A percentile compares a stretch with the other conserved stretches of the same genome.
Conservation (phyloP, 92 coral and sea anemone genomes). For the Chrysogorgia sp. region DNA sequence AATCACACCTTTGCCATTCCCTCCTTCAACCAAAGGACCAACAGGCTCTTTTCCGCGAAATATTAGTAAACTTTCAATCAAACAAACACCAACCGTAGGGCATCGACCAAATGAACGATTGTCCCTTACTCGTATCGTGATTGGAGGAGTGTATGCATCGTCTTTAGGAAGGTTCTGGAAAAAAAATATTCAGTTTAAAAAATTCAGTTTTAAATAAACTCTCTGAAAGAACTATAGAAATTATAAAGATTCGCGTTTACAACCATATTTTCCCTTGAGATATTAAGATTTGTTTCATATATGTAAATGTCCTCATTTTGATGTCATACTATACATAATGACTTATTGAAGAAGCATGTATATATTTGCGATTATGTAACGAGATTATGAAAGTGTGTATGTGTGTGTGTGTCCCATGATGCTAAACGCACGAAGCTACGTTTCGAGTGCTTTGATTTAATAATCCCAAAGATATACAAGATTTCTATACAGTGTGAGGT, state of each 20-base stretch:
- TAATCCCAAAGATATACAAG: no score
- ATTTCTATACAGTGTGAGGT: no score
- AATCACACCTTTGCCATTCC: conserved; percentile 69
- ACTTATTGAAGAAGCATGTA: no score
- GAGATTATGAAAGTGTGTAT: no score
- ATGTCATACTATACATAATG: not conserved
- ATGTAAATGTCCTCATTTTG: not conserved
- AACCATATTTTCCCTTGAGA: no score
- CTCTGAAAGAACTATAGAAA: not conserved
- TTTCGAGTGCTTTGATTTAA: no score
- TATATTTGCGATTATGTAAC: no score
- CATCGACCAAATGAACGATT: conserved; percentile 95
- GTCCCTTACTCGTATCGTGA: conserved; percentile 94
- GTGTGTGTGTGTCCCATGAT: no score
- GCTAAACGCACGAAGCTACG: no score
- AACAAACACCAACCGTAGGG: conserved; percentile 91
- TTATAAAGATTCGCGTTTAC: no score
- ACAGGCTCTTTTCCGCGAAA: conserved; percentile 72
- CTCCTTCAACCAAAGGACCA: conserved; percentile 44
- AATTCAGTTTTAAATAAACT: not conserved
- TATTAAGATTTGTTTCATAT: no score
- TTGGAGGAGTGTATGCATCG: conserved; percentile 87
- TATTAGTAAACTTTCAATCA: conserved; percentile 69
- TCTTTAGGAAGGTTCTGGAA: conserved; percentile 85
- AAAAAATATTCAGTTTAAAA: not conserved